Conservation (phyloP, 2,113 vertebrate species). For the Scophthalmus maximus region DNA sequence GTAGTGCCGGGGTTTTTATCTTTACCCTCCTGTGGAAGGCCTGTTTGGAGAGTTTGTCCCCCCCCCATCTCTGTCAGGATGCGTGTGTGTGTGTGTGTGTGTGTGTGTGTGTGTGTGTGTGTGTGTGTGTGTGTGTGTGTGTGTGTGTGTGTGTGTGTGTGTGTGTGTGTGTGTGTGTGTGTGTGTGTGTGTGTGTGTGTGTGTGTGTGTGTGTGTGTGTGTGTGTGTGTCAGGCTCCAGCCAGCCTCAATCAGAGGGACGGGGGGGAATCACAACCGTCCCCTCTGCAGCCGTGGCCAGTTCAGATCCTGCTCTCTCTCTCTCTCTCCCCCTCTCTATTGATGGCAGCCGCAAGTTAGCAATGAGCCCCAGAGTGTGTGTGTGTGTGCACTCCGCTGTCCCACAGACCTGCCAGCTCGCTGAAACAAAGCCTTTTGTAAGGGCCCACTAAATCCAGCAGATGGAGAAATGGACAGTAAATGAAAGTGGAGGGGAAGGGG, state of each 20-base stretch:
- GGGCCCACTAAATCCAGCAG: slow-evolving; percentile 76
- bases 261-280: neutral
- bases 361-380: slow-evolving; percentile 62
- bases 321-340: slow-evolving; percentile 36
- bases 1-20: slow-evolving; percentile 1
- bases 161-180: slow-evolving; percentile 5
- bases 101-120: no score
- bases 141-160: no score
- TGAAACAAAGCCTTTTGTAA: slow-evolving; percentile 82
- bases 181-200: slow-evolving; percentile 23
- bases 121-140: no score
- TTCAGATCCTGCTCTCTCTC: slow-evolving; percentile 1
- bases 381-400: slow-evolving; percentile 59
- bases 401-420: slow-evolving; percentile 73
- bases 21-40: no score
- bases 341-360: slow-evolving; percentile 67
- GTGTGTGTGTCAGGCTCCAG: slow-evolving; percentile 45
- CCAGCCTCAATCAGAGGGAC: no score
- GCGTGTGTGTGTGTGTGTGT: neutral
- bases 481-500: slow-evolving; percentile 69
- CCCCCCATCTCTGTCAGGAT: slow-evolving; percentile 16
- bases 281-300: slow-evolving; percentile 43
- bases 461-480: slow-evolving; percentile 83
- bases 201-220: slow-evolving; percentile 3
- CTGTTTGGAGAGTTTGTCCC: no score